These are phyloP conservation scores for Colius striatus DNA, from an alignment of 2,113 vertebrate species.

Conservation along the genomic window DNA sequence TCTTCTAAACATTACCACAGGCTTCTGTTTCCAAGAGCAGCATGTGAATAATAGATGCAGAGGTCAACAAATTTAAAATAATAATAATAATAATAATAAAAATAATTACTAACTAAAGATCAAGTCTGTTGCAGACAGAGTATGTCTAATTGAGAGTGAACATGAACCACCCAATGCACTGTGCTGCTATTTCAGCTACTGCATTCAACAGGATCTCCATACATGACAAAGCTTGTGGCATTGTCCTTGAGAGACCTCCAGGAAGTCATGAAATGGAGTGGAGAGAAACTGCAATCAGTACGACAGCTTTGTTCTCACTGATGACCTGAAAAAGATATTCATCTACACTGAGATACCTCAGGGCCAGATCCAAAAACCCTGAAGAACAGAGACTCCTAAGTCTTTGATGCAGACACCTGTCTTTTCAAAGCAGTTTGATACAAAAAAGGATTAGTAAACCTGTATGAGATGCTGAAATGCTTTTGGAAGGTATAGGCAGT, in stretches of 20 bases:
- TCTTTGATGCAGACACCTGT: not conserved
- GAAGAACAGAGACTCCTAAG: not conserved
- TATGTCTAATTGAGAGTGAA: not conserved
- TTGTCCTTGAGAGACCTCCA: not conserved
- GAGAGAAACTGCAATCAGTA: not conserved
- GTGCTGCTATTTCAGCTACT: not conserved
- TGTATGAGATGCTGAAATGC: not conserved
- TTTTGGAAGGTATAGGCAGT: not conserved
- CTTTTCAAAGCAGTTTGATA: not conserved
- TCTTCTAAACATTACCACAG: not conserved
- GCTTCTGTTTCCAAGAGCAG: not conserved
- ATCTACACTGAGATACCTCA: not conserved
- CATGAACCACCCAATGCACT: not conserved
- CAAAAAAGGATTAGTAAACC: not conserved
- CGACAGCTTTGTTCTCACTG: not conserved
- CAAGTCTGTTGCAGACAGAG: not conserved
- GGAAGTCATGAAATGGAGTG: not conserved
- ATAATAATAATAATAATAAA: not conserved
- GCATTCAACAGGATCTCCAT: not conserved
- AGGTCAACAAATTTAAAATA: not conserved
- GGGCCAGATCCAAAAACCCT: not conserved
- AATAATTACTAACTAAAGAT: not conserved
- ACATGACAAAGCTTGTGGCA: not conserved
- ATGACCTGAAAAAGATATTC: not conserved
- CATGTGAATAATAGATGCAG: not conserved